Percentiles rank a stretch among this genome's conserved stretches.
phyloP scores from a whole-genome alignment of 2,797 vertebrate species.

The Lindbergichthys nudifrons region DNA sequence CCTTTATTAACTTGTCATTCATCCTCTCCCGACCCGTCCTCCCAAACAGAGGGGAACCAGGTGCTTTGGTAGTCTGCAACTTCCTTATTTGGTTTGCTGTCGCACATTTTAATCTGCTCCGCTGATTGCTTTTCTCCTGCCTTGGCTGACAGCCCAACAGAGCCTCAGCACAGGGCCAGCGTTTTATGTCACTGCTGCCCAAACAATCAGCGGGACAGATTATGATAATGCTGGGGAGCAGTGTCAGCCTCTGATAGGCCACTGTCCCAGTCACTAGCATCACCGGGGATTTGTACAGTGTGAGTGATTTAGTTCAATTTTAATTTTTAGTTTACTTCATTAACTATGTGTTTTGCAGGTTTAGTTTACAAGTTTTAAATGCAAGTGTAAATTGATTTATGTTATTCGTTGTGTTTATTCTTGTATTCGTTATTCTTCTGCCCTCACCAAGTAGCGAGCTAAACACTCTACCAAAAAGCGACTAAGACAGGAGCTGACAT shows the following conservation, averaged over 20 bases:
- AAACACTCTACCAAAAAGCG: too few species aligned
- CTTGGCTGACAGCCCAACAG: slow-evolving; percentile 60
- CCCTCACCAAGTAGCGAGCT: too few species aligned
- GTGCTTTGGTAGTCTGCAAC: slow-evolving; percentile 42
- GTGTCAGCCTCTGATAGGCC: slow-evolving; percentile 30
- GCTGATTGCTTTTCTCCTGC: slow-evolving; percentile 71
- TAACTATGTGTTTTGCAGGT: neutral
- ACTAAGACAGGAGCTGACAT: too few species aligned
- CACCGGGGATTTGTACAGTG: slow-evolving; percentile 6
- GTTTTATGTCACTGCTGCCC: slow-evolving; percentile 70
- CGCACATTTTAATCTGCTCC: slow-evolving; percentile 66
- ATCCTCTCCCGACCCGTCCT: slow-evolving; percentile 36
- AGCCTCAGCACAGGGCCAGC: slow-evolving; percentile 58
- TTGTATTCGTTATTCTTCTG: too few species aligned
- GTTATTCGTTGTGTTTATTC: neutral
- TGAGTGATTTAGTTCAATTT: slow-evolving; percentile 5
- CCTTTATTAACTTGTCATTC: slow-evolving; percentile 67
- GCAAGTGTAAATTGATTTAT: slow-evolving; percentile 1
- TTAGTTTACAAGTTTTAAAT: neutral
- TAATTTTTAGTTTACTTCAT: neutral
- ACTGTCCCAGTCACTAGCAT: slow-evolving; percentile 26
- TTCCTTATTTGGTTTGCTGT: slow-evolving; percentile 70
- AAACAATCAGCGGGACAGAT: slow-evolving; percentile 76
- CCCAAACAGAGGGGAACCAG: slow-evolving; percentile 22
- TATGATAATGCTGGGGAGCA: slow-evolving; percentile 65